Evolutionary conservation across 2,113 vertebrate genomes (phyloP), one percentile per base, ranked within the genome.

Genomic region (Ovis canadensis): DNA sequence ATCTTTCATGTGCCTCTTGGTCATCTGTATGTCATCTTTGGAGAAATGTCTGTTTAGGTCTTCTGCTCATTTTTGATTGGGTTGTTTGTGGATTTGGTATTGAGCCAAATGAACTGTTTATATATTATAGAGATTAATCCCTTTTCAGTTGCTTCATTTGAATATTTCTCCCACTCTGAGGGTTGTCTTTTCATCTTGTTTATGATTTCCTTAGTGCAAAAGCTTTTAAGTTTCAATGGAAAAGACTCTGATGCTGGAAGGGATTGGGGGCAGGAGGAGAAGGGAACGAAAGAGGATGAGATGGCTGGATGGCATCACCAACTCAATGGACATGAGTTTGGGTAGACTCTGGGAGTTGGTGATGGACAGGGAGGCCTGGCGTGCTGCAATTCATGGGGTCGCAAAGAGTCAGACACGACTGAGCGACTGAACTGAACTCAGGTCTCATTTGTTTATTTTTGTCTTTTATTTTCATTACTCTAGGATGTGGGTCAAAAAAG

Each of bases 321-420:
- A 62, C 59, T 31, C 13, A 0, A 31, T 62, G 59, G 29, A 62
- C 59, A 31, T 62, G 29, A 31, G 29, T 62, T 31, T 62, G 29
- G 29, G 59, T 62, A 31, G 29, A 14, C 59, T 62, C 59, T 2
- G 0, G 5, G 6, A 31, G 27, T 15, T 14, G 59, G 59, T 31
- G 29, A 60, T 60, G 27, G 59, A 62, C 59, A 62, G 59, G 59
- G 59, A 62, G 13, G 59, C 59, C 29, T 62, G 29, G 29, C 1
- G 3, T 31, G 27, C 59, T 62, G 59, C 1, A 0, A 15, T 62
- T 62, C 59, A 62, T 62, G 59, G 59, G 12, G 29, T 31, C 13
- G 0, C 59, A 31, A 3, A 60, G 29, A 62, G 29, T 62, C 0
- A 0, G 29, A 14, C 59, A 62, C 1, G 0, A 31, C 59, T 31